Conservation (phyloP, 2,113 vertebrate genomes). For the Anarrhichthys ocellatus region DNA sequence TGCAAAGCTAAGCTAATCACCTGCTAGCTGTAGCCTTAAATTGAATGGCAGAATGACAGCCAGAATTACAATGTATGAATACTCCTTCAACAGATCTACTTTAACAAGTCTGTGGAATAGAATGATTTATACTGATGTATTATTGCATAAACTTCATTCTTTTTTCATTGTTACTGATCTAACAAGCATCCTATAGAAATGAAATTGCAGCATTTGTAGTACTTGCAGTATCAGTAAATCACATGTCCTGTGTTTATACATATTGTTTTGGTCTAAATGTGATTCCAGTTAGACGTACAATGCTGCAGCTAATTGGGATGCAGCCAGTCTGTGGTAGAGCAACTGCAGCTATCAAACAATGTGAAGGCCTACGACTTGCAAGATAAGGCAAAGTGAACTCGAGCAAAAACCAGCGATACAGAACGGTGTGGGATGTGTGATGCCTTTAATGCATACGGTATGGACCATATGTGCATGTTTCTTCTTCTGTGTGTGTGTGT, state of each 20-base stretch:
- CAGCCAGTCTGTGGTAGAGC: background rate
- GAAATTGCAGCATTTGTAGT: background rate
- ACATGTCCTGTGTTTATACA: background rate
- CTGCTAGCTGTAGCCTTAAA: background rate
- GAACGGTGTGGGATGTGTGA: constrained; percentile 31
- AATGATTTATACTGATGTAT: background rate
- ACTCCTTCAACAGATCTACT: background rate
- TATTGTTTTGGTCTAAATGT: background rate
- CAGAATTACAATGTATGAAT: background rate
- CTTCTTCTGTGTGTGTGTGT: constrained; percentile 31
- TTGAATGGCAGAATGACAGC: background rate
- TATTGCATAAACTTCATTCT: background rate
- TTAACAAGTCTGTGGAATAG: background rate
- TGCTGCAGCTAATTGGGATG: background rate
- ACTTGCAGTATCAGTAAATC: background rate
- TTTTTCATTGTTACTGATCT: background rate
- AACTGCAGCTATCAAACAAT: background rate
- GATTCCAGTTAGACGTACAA: background rate
- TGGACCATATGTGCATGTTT: constrained; percentile 44
- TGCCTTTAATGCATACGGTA: constrained; percentile 30
- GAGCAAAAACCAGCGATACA: constrained; percentile 16
- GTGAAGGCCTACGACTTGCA: background rate
- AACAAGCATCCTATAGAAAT: background rate
- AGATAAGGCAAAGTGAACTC: constrained; percentile 7
- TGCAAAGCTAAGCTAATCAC: background rate